These are phyloP conservation scores for Bryconaethiops microstoma DNA, from an alignment of 2,797 vertebrate genomes.

Conservation along the genomic window DNA sequence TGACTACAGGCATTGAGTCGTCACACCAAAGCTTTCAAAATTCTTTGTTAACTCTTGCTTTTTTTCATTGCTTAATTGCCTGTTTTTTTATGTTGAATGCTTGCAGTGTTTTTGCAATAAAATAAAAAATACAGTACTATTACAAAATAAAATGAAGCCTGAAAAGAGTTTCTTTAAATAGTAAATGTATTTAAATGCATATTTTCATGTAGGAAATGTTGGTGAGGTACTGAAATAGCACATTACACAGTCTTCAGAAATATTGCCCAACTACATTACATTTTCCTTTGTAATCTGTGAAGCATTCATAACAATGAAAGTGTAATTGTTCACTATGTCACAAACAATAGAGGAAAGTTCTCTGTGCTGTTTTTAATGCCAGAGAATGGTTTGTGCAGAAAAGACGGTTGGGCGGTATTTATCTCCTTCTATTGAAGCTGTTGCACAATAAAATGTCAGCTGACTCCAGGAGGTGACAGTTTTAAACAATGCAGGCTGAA, in stretches of 20 bases:
- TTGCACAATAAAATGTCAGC: constrained; percentile 5
- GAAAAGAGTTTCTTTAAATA: background rate
- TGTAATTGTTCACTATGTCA: background rate
- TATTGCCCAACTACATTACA: background rate
- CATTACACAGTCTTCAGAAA: background rate
- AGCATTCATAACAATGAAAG: background rate
- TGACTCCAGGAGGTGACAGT: background rate
- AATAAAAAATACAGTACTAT: background rate
- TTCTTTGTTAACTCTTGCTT: background rate
- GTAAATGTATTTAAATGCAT: background rate
- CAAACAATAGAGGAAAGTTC: background rate
- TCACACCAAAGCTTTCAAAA: constrained; percentile 5
- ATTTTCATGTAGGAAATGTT: background rate
- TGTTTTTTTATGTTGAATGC: constrained; percentile 12
- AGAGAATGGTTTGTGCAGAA: background rate
- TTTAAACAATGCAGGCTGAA: background rate
- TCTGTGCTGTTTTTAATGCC: background rate
- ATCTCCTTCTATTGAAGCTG: background rate
- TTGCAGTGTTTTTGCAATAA: background rate
- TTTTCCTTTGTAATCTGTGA: background rate
- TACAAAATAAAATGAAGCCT: background rate
- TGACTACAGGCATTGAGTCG: background rate
- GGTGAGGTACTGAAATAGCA: background rate
- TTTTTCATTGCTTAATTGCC: background rate
- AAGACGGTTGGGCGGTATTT: background rate